Evolutionary conservation across 2,113 vertebrate genomes (phyloP), one percentile per base, ranked within the genome.

Genomic region (Hemicordylus capensis): DNA sequence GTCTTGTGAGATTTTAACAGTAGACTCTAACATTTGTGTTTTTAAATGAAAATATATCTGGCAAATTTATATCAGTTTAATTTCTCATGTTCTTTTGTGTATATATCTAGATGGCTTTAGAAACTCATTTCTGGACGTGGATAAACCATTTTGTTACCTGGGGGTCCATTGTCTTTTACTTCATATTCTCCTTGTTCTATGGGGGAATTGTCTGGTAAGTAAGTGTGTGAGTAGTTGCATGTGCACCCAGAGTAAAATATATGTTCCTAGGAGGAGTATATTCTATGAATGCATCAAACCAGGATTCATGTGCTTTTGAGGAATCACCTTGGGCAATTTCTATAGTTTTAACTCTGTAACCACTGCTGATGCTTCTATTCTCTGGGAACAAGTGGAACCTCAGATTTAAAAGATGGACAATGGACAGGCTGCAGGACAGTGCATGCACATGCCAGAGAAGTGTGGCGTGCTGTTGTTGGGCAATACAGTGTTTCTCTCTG

Each of bases 71-170:
- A 12, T 42, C 14, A 74, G 22, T 39, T 9, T 17, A 17, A n/a
- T 78, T 85, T 59, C 5, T 46, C 48, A 14, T 51, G 1, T 59
- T 61, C 3, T 89, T n/a, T n/a, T 90, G 4, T 77, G 0, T 91
- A 70, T 90, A 85, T 89, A 39, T 95, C 70, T 92, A 99, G 99
- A 97, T 99, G 95, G 98, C 98, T 76, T 95, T 99, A 91, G 98
- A 99, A 95, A 99, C 98, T 83, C 98, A 98, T 90, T 99, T 99
- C 96, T 99, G 99, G 99, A 99, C 99, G 2, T 99, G 99, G 99
- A 98, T 99, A 94, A 98, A 99, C 93, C 99, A 99, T 95, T 98
- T 99, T 95, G 99, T 99, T 94, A 99, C 98, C 1, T 99, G 99
- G 99, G 99, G 99, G 85, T 99, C 99, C 80, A 98, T 99, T 90